These are phyloP conservation scores for Schizaphis graminum DNA, from an alignment of 2,888 invertebrate genomes.

Conservation along the genomic window DNA sequence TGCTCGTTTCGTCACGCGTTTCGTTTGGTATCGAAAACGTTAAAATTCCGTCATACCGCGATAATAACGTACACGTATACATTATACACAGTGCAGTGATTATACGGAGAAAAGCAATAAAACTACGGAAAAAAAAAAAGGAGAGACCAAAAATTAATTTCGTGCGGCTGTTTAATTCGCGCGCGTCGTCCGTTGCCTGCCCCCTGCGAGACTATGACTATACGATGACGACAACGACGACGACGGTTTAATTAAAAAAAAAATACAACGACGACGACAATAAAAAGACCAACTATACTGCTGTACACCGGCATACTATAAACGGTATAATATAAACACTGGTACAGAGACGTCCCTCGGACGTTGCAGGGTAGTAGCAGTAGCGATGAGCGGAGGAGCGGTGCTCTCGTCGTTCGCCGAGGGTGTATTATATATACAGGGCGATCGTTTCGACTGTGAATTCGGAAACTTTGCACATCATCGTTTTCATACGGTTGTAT, in stretches of 20 bases:
- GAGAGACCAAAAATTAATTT: conserved; percentile 56
- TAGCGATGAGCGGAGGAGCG: neutral
- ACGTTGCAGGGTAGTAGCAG: too few species aligned
- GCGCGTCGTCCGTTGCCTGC: neutral
- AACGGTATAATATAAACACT: neutral
- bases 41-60: neutral
- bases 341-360: neutral
- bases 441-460: neutral
- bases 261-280: conserved; percentile 22
- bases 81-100: conserved; percentile 9
- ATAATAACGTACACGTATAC: neutral
- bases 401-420: neutral
- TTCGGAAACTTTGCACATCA: neutral
- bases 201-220: neutral
- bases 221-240: conserved; percentile 19
- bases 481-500: neutral
- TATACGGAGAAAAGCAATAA: conserved; percentile 25
- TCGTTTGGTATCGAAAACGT: conserved; percentile 15
- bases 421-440: neutral
- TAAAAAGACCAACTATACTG: conserved; percentile 37
- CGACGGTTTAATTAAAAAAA: conserved; percentile 59
- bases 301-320: neutral
- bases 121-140: conserved; percentile 2
- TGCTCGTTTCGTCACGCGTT: neutral
- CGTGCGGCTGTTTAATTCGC: conserved; percentile 57